phyloP scores from a whole-genome alignment of 2,113 vertebrate species.

The Gnathonemus longibarbis region DNA sequence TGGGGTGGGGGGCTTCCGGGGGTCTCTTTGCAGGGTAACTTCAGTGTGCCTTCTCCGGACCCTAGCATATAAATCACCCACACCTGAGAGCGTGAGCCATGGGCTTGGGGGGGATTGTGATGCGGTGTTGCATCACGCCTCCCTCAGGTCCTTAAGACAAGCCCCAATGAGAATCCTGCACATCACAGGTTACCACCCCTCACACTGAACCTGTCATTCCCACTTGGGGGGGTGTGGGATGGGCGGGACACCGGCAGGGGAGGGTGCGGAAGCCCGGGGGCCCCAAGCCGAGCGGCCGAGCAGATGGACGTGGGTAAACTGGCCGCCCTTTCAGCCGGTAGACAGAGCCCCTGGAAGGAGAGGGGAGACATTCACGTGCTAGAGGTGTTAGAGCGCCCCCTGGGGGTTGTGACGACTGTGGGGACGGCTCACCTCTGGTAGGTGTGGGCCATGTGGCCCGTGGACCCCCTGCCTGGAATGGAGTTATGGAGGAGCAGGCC shows the following conservation, averaged over 20 bases:
- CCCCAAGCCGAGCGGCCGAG: slow-evolving; percentile 54
- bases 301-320: slow-evolving; percentile 67
- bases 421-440: slow-evolving; percentile 44
- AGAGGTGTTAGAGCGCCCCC: slow-evolving; percentile 42
- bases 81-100: not conserved
- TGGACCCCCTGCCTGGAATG: slow-evolving; percentile 55
- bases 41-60: not conserved
- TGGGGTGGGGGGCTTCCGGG: slow-evolving; percentile 38
- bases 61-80: not conserved
- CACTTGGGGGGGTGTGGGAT: not conserved
- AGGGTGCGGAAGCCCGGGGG: slow-evolving; percentile 42
- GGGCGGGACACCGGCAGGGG: slow-evolving; percentile 25
- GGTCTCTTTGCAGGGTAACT: slow-evolving; percentile 13
- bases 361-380: slow-evolving; percentile 57
- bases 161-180: not conserved
- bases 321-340: slow-evolving; percentile 62
- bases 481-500: slow-evolving; percentile 43
- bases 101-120: not conserved
- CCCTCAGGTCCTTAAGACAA: not conserved
- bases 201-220: not conserved
- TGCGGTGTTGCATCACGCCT: not conserved
- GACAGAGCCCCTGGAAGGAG: slow-evolving; percentile 55
- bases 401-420: slow-evolving; percentile 48
- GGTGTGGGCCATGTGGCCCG: slow-evolving; percentile 40
- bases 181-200: not conserved